A percentile compares a stretch with the other conserved stretches of the same genome.
Evolutionary conservation across 2,797 vertebrate genomes (phyloP).

Genomic region (Cossypha polioptera): DNA sequence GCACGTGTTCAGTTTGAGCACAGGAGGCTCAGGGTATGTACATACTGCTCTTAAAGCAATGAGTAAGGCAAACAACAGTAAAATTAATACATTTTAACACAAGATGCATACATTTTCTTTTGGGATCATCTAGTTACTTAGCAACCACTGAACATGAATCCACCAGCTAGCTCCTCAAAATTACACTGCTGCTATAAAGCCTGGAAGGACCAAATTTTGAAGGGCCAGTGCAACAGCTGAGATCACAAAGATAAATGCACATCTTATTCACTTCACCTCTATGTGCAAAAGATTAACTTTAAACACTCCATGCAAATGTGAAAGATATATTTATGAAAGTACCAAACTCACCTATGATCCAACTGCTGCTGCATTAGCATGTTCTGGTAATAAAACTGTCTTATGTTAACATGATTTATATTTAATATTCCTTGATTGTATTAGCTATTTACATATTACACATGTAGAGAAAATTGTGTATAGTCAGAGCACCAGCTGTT

Average conservation of each 20-base stretch:
- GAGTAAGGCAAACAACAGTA: neutral
- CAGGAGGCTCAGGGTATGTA: neutral
- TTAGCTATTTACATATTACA: neutral
- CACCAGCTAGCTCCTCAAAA: neutral
- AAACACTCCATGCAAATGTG: neutral
- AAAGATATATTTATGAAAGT: neutral
- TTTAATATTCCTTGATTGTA: neutral
- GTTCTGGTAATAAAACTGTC: neutral
- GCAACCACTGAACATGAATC: constrained; percentile 43
- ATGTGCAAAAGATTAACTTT: neutral
- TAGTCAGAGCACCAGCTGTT: neutral
- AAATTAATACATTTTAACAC: constrained; percentile 38
- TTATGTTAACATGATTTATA: neutral
- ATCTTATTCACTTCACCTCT: neutral
- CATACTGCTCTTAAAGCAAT: neutral
- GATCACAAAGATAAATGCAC: neutral
- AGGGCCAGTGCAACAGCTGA: neutral
- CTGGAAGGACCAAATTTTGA: neutral
- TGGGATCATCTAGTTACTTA: constrained; percentile 51
- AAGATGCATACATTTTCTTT: constrained; percentile 33
- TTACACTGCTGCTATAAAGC: neutral
- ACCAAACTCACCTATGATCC: neutral
- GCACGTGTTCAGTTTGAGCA: neutral
- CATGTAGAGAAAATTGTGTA: neutral
- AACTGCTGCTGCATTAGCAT: neutral